Conservation (phyloP, 2,113 vertebrate genomes). For the Nestor notabilis region DNA sequence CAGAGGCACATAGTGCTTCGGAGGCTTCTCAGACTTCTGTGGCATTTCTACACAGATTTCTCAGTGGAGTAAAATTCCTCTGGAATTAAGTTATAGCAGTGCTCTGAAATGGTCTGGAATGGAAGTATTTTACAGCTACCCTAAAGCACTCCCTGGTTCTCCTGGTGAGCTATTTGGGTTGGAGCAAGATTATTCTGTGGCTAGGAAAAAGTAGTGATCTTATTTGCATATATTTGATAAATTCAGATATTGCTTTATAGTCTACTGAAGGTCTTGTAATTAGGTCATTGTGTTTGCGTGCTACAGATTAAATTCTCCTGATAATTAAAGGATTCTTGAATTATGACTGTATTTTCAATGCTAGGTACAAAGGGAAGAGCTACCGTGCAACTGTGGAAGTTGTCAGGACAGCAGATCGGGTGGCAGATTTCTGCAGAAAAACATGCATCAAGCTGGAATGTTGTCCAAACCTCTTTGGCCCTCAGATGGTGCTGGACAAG, state of each 20-base stretch:
- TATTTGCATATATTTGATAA: conserved; percentile 3
- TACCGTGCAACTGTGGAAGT: conserved; percentile 96
- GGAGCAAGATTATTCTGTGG: neutral
- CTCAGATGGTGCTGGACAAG: conserved; percentile 92
- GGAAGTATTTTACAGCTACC: neutral
- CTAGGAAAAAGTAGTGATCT: neutral
- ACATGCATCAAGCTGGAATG: conserved; percentile 96
- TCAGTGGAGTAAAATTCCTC: neutral
- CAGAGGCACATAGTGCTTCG: neutral
- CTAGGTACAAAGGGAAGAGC: conserved; percentile 96
- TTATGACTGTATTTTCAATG: neutral
- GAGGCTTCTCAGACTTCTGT: neutral
- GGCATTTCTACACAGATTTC: neutral
- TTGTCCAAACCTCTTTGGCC: conserved; percentile 96
- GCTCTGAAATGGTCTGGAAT: neutral
- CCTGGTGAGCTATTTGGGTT: neutral
- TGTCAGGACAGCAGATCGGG: conserved; percentile 91
- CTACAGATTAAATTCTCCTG: conserved; percentile 3
- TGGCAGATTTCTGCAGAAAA: conserved; percentile 95
- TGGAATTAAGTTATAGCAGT: neutral
- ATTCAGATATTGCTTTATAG: neutral
- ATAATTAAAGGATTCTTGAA: neutral
- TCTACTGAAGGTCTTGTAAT: neutral
- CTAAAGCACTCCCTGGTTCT: neutral
- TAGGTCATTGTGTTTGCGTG: neutral